Conservation (phyloP, 2,888 invertebrate genomes). For the Saturnia pavonia region DNA sequence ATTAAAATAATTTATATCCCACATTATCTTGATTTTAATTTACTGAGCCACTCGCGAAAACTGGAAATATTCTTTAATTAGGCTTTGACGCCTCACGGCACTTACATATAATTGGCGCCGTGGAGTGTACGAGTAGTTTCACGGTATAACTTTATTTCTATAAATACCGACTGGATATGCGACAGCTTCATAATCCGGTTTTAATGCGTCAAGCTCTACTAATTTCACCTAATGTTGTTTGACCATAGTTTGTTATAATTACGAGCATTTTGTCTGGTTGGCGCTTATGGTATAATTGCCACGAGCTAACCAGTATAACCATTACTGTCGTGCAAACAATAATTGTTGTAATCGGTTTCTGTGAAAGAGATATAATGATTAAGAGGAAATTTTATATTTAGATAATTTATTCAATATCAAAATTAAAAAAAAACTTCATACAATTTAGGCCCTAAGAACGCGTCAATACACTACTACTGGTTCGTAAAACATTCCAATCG, state of each 20-base stretch:
- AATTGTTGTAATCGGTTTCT: no score
- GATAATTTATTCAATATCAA: no score
- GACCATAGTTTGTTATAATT: neutral
- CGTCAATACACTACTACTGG: no score
- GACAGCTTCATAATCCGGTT: neutral
- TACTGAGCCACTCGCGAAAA: neutral
- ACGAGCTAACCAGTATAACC: neutral
- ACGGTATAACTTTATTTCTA: neutral
- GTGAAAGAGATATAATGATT: no score
- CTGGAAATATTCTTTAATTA: neutral
- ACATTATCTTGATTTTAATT: neutral
- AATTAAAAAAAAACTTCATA: no score
- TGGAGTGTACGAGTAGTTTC: neutral
- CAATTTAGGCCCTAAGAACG: no score
- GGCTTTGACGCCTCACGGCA: neutral
- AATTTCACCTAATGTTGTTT: constrained; percentile 5
- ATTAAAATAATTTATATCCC: neutral
- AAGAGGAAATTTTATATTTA: no score
- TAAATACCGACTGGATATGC: neutral
- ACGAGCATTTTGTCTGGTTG: neutral
- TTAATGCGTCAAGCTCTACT: neutral
- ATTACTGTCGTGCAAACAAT: neutral
- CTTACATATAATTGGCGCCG: neutral
- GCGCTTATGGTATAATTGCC: neutral
- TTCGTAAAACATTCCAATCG: no score